Conservation (phyloP, 1,140 invertebrate species). For the Holcopasites calliopsidis region DNA sequence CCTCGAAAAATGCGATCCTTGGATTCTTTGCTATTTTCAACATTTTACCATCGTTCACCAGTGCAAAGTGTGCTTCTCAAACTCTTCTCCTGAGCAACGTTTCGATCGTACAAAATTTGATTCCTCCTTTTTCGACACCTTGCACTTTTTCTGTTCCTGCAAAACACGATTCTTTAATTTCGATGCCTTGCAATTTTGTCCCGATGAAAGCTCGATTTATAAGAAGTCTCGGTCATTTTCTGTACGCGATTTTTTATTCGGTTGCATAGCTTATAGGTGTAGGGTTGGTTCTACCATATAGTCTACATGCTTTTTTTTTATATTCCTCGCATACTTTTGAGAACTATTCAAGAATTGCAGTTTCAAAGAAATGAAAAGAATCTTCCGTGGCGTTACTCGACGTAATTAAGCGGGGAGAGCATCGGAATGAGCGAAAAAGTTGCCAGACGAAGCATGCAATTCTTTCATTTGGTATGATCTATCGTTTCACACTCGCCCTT, state of each 20-base stretch:
- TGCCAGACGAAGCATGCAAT: neutral
- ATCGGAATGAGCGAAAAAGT: neutral
- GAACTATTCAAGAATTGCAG: neutral
- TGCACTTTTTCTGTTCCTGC: neutral
- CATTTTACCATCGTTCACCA: neutral
- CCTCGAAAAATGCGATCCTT: conserved; percentile 50
- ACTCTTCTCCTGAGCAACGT: no score
- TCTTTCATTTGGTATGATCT: conserved; percentile 30
- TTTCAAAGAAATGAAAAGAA: neutral
- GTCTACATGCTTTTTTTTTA: no score
- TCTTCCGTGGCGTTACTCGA: neutral
- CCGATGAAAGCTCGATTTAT: neutral
- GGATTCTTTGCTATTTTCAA: neutral
- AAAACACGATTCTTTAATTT: neutral
- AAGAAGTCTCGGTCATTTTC: no score
- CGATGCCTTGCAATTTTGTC: neutral
- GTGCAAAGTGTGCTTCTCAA: no score
- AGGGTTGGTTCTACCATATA: no score
- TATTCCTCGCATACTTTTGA: no score
- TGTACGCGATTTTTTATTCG: no score
- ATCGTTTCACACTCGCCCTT: conserved; percentile 36
- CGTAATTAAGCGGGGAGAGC: neutral
- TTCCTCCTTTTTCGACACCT: neutral
- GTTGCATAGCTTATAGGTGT: no score
- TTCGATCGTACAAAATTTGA: no score